Conservation (phyloP, 1,140 invertebrate species). For the Tenebrio molitor region DNA sequence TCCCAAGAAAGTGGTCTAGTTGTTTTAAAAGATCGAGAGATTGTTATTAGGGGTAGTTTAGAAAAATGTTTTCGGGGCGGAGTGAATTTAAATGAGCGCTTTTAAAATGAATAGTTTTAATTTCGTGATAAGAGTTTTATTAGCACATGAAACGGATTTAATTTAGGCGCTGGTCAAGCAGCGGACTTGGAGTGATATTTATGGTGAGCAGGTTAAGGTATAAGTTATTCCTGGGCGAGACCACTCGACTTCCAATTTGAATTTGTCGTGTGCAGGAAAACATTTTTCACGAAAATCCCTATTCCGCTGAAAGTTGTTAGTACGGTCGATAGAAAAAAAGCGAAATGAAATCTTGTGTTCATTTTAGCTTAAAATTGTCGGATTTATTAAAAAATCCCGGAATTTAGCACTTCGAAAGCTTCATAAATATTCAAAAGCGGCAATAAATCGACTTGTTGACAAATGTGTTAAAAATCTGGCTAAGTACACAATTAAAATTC, state of each 20-base stretch:
- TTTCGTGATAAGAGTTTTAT: slow-evolving; percentile 18
- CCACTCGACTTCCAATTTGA: slow-evolving; percentile 23
- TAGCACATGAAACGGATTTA: background rate
- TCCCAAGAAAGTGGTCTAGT: no score
- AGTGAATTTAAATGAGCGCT: background rate
- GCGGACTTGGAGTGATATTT: slow-evolving; percentile 16
- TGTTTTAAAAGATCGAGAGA: no score
- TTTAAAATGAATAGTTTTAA: background rate
- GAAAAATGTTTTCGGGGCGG: no score
- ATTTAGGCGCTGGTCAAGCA: slow-evolving; percentile 16
- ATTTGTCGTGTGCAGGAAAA: slow-evolving; percentile 24
- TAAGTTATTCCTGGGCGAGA: background rate
- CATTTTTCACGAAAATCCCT: slow-evolving; percentile 5
- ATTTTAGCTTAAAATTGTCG: background rate
- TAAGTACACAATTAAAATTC: slow-evolving; percentile 18
- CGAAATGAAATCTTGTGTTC: background rate
- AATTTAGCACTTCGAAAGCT: slow-evolving; percentile 8
- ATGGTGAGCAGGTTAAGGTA: slow-evolving; percentile 11
- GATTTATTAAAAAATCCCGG: slow-evolving; percentile 9
- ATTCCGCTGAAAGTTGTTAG: background rate
- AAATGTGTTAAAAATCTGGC: slow-evolving; percentile 8
- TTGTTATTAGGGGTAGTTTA: no score
- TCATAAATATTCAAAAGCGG: slow-evolving; percentile 20
- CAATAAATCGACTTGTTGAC: slow-evolving; percentile 22
- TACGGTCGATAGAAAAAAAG: background rate